phyloP scores from a whole-genome alignment of 2,888 invertebrate species.

The Leucophenga montana region DNA sequence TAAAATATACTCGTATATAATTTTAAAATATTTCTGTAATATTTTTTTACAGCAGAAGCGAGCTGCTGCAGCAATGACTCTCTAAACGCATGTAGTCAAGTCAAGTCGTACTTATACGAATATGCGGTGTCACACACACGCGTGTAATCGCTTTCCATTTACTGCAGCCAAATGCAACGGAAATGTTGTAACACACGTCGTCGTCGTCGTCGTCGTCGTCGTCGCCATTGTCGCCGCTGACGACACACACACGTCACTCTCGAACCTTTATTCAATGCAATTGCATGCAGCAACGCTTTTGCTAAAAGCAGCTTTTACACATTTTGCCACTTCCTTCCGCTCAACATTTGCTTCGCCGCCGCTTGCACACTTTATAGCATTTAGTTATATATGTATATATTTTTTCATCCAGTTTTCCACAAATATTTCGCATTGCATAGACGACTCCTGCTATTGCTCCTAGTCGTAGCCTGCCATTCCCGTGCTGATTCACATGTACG shows the following conservation, averaged over 20 bases:
- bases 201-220: slow-evolving; percentile 32
- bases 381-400: not conserved
- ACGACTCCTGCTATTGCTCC: not conserved
- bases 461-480: slow-evolving; percentile 14
- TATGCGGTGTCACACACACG: not conserved
- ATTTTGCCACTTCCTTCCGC: slow-evolving; percentile 61
- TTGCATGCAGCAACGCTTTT: slow-evolving; percentile 48
- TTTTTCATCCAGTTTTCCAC: not conserved
- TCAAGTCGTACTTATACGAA: no score
- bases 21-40: no score
- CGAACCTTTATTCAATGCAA: not conserved
- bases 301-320: slow-evolving; percentile 66
- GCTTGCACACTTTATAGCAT: not conserved
- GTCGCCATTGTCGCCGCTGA: slow-evolving; percentile 41
- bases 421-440: slow-evolving; percentile 18
- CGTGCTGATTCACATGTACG: slow-evolving; percentile 56
- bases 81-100: no score
- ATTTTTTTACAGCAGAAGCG: no score
- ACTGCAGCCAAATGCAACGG: slow-evolving; percentile 25
- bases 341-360: slow-evolving; percentile 18
- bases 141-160: slow-evolving; percentile 13
- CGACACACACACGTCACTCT: slow-evolving; percentile 29
- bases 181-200: slow-evolving; percentile 15
- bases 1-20: no score
- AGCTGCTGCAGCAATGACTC: no score